Conservation (phyloP, 2,797 vertebrate species). For the Chaunax sp. region DNA sequence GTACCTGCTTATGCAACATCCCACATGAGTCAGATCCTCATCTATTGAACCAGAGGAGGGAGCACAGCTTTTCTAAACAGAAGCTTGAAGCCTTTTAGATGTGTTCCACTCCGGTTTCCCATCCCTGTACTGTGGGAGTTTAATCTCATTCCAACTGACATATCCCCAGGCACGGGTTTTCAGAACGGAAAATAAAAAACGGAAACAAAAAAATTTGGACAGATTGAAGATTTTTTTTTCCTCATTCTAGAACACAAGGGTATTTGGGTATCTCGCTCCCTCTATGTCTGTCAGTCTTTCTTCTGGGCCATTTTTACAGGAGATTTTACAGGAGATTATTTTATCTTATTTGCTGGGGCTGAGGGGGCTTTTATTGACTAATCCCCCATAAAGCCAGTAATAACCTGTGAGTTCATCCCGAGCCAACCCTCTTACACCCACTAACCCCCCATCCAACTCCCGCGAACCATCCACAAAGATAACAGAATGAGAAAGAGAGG, state of each 20-base stretch:
- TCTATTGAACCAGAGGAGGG: conserved; percentile 74
- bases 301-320: conserved; percentile 73
- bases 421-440: conserved; percentile 68
- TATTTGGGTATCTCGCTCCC: conserved; percentile 54
- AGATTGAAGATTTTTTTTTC: conserved; percentile 66
- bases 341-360: conserved; percentile 81
- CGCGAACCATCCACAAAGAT: conserved; percentile 66
- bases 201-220: conserved; percentile 79
- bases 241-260: conserved; percentile 31
- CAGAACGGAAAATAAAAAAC: conserved; percentile 27
- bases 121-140: conserved; percentile 80
- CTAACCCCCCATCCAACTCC: conserved; percentile 48
- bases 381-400: conserved; percentile 87
- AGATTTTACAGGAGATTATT: conserved; percentile 84
- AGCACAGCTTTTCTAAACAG: conserved; percentile 70
- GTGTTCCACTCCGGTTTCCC: conserved; percentile 75
- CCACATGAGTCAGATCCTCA: conserved; percentile 78
- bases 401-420: conserved; percentile 86
- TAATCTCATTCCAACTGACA: conserved; percentile 84
- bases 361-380: conserved; percentile 84
- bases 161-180: conserved; percentile 74
- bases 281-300: conserved; percentile 44
- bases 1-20: conserved; percentile 77
- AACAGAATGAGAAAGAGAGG: conserved; percentile 69
- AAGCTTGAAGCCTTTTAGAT: conserved; percentile 78